These are phyloP conservation scores for Parnassius orleans DNA, from an alignment of 2,888 invertebrate species.

Conservation along the genomic window DNA sequence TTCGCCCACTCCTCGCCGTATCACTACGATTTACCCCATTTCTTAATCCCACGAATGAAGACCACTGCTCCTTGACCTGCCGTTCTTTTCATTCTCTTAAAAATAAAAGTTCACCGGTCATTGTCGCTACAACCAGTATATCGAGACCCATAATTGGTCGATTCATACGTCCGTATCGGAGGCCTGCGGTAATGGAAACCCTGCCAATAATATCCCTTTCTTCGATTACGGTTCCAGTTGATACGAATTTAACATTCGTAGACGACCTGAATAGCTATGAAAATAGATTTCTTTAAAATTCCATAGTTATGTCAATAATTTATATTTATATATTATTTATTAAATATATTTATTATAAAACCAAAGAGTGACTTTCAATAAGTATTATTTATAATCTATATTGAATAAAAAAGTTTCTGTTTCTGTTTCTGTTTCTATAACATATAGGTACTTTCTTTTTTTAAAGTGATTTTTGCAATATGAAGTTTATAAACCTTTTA, in stretches of 20 bases:
- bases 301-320: conserved; percentile 28
- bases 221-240: conserved; percentile 43
- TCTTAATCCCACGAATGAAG: conserved; percentile 53
- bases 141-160: conserved; percentile 21
- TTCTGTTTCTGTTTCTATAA: no score
- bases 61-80: conserved; percentile 37
- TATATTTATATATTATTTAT: no score
- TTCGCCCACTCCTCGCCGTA: conserved; percentile 65
- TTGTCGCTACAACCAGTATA: conserved; percentile 31
- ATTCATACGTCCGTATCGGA: background rate
- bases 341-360: no score
- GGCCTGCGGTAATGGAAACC: conserved; percentile 37
- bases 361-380: no score
- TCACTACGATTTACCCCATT: conserved; percentile 71
- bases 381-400: no score
- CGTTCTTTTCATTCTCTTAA: conserved; percentile 33
- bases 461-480: no score
- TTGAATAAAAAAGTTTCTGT: no score
- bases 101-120: conserved; percentile 10
- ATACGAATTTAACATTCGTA: conserved; percentile 46
- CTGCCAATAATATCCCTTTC: conserved; percentile 50
- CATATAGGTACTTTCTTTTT: no score
- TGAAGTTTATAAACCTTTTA: no score
- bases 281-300: conserved; percentile 40
- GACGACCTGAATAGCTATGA: conserved; percentile 41